Evolutionary conservation across 2,113 vertebrate species (phyloP), one percentile per base, ranked within the genome.

Genomic region (Sapajus apella): DNA sequence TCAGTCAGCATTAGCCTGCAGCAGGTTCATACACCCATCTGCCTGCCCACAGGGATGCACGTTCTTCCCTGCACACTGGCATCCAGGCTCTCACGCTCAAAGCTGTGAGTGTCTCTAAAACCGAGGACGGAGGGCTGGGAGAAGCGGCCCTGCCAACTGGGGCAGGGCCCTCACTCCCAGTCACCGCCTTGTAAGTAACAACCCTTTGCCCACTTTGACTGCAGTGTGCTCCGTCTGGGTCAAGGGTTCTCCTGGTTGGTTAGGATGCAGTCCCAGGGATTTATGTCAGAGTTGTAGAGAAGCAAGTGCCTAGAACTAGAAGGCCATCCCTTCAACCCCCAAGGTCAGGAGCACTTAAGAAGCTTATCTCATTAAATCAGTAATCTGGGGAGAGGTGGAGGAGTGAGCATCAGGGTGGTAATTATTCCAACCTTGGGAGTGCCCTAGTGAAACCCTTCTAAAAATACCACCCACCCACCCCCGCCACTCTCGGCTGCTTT

Each of bases 311-410:
- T 37, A 11, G 80, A 27, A 16, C 30, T 35, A 66, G 45, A 86
- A n/a, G 35, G 17, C 21, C 8, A 64, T 10, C 5, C 8, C 12
- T 40, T 61, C 61, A 91, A 10, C 8, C 50, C 43, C 64, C 40
- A 95, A 96, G 97, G 92, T 97, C 96, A 94, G 40, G 30, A 20
- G 5, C 37, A 32, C 6, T 4, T 96, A 97, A 97, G 96, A 96
- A 61, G 92, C 75, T 98, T 97, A 96, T 58, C 68, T 18, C 32
- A n/a, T 58, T 64, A 18, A 35, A 86, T 35, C 14, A 20, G 32
- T 92, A 91, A 98, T 98, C 97, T n/a, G 64, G 50, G 64, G 47
- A 27, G 30, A 55, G 8, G 3, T 43, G 43, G 75, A 7, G 52
- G 47, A 30, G 32, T 6, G 8, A 17, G 20, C 1, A 1, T 8